Evolutionary conservation across 2,797 vertebrate species (phyloP).

Genomic region (Margarornis squamiger): DNA sequence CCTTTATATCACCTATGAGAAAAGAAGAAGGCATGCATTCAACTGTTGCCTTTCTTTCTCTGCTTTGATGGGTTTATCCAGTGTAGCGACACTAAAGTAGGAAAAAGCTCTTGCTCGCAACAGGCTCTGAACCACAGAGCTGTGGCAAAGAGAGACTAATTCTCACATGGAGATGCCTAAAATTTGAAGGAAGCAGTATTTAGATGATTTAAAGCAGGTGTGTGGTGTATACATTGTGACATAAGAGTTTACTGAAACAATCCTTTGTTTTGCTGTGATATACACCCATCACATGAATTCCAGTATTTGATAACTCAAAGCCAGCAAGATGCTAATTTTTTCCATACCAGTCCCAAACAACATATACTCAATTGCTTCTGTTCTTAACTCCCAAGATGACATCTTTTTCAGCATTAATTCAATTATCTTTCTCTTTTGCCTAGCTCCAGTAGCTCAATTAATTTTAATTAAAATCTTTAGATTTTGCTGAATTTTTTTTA

Average conservation of each 20-base stretch:
- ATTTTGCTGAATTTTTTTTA: background rate
- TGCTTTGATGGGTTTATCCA: background rate
- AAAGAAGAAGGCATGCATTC: background rate
- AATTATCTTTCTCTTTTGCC: background rate
- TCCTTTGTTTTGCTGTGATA: background rate
- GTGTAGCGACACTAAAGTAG: background rate
- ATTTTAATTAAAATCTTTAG: background rate
- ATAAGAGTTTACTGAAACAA: background rate
- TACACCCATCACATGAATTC: background rate
- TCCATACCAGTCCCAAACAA: background rate
- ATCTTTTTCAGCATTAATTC: background rate
- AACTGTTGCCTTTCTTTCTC: background rate
- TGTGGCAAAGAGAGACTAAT: background rate
- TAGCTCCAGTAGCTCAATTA: background rate
- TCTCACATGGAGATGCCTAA: background rate
- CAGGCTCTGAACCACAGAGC: background rate
- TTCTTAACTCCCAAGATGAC: background rate
- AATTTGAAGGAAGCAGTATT: background rate
- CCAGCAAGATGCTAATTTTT: background rate
- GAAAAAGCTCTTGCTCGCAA: background rate
- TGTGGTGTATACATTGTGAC: background rate
- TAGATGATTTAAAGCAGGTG: background rate
- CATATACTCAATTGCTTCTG: background rate
- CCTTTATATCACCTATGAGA: background rate
- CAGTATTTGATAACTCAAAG: background rate